Evolutionary conservation across 2,797 vertebrate species (phyloP).

Genomic region (Rhinatrema bivittatum): DNA sequence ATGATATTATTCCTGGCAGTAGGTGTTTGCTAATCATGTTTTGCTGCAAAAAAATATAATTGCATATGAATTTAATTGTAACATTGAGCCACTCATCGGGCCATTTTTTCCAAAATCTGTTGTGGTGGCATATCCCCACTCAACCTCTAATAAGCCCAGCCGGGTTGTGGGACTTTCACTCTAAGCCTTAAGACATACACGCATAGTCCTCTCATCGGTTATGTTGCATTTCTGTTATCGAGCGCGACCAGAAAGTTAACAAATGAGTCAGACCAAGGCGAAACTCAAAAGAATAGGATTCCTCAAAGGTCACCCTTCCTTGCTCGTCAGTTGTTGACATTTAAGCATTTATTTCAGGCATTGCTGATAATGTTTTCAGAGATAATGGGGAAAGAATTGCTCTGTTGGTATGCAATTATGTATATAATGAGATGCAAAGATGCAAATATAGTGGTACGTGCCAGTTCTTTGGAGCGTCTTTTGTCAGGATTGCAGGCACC

Average conservation of each 20-base stretch:
- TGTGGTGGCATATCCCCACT: too few relatives aligned
- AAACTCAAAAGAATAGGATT: slow-evolving; percentile 62
- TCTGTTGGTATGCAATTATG: slow-evolving; percentile 89
- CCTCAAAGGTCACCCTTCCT: slow-evolving; percentile 89
- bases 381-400: slow-evolving; percentile 81
- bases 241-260: slow-evolving; percentile 54
- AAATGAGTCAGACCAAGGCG: slow-evolving; percentile 45
- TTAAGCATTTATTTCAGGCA: slow-evolving; percentile 91
- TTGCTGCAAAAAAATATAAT: too few relatives aligned
- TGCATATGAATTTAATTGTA: too few relatives aligned
- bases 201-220: slow-evolving; percentile 7
- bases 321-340: slow-evolving; percentile 93
- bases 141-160: too few relatives aligned
- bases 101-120: too few relatives aligned
- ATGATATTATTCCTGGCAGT: too few relatives aligned
- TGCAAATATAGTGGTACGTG: slow-evolving; percentile 86
- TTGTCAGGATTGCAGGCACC: slow-evolving; percentile 76
- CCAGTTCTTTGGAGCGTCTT: slow-evolving; percentile 73
- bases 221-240: slow-evolving; percentile 49
- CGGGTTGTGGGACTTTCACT: slow-evolving; percentile 15
- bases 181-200: slow-evolving; percentile 3
- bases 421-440: slow-evolving; percentile 96
- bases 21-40: too few relatives aligned
- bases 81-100: too few relatives aligned
- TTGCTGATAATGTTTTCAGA: slow-evolving; percentile 84